Base-by-base conservation (phyloP, 2,113 vertebrate genomes). In the Oreochromis tanganicae region DNA sequence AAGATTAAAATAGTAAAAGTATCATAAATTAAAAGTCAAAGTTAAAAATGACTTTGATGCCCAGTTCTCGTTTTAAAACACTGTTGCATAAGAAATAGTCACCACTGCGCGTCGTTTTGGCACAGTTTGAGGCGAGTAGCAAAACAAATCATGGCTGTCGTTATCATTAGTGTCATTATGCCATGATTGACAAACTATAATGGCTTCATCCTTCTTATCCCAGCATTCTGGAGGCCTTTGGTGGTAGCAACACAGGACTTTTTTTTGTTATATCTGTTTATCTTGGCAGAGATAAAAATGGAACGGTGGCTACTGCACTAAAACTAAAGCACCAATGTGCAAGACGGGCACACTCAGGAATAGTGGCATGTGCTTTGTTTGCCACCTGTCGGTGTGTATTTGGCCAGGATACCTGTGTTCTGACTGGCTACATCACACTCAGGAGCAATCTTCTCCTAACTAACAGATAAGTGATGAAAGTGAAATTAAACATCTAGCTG, bases 311-410 rank as follows among this genome's bases (percentile, higher is more conserved):
- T 86, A 84, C 52, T 55, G 85, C 34, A 48, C 83, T 57, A 50
- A 83, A 85, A 71, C 82, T 80, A 73, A 79, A 86, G 55, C 6
- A 9, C 73, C 82, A 59, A 55, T 87, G 73, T 88, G 79, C 88
- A 84, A 82, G 84, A 82, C 11, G 4, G 84, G 81, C 68, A 54
- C 71, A 71, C 83, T 54, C 57, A 19, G 81, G 38, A 79, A 85
- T 46, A 46, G 59, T 73, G 57, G 81, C 81, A 29, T 54, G 80
- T 52, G 82, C 61, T 85, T 85, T 89, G 86, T 88, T 88, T 92
- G 75, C 81, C 57, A 85, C 87, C 68, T 90, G 84, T 84, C 57
- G 11, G n/a, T 17, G 14, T 36, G 9, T 84, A 57, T 89, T 81
- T 87, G 29, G 55, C 55, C 32, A 1, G 84, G 48, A 7, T 41